A percentile compares a stretch with the other conserved stretches of the same genome.
Evolutionary conservation across 2,113 vertebrate species (phyloP).

Genomic region (Ginglymostoma cirratum): DNA sequence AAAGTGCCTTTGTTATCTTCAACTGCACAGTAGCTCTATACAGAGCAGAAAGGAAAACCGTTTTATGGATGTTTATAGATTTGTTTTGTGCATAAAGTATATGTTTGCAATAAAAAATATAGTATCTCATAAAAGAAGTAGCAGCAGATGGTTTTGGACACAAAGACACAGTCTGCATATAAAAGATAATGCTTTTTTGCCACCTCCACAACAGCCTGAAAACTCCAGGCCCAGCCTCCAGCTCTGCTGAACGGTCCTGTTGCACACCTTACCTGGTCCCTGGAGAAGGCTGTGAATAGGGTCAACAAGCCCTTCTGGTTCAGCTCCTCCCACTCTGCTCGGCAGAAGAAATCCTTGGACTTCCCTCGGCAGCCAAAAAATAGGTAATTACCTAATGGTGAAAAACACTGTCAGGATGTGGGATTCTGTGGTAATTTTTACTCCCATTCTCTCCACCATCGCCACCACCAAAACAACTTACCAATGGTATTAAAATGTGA

Average conservation of each 20-base stretch:
- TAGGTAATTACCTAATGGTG: slow-evolving; percentile 66
- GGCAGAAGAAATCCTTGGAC: slow-evolving; percentile 80
- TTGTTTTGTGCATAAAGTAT: too few species aligned
- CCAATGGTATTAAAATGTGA: not conserved
- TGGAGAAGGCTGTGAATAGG: slow-evolving; percentile 83
- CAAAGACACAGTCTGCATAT: not conserved
- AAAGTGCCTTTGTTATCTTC: too few species aligned
- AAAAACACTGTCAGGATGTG: not conserved
- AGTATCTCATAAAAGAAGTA: not conserved
- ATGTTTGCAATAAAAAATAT: too few species aligned
- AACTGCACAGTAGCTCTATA: too few species aligned
- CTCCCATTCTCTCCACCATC: not conserved
- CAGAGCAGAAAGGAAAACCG: too few species aligned
- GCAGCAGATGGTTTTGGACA: not conserved
- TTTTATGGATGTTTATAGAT: too few species aligned
- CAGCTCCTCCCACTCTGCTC: slow-evolving; percentile 73
- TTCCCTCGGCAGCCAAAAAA: slow-evolving; percentile 83
- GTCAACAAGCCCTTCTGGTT: slow-evolving; percentile 56
- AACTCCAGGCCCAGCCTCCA: not conserved
- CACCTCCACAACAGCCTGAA: not conserved
- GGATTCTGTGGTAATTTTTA: too few species aligned
- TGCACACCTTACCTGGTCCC: slow-evolving; percentile 73
- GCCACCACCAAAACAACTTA: not conserved
- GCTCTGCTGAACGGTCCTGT: not conserved
- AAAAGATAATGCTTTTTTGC: not conserved